Percentiles rank a stretch among this genome's conserved stretches.
Conservation (phyloP, 2,888 invertebrate genomes). For the Cephus rjabovi region DNA sequence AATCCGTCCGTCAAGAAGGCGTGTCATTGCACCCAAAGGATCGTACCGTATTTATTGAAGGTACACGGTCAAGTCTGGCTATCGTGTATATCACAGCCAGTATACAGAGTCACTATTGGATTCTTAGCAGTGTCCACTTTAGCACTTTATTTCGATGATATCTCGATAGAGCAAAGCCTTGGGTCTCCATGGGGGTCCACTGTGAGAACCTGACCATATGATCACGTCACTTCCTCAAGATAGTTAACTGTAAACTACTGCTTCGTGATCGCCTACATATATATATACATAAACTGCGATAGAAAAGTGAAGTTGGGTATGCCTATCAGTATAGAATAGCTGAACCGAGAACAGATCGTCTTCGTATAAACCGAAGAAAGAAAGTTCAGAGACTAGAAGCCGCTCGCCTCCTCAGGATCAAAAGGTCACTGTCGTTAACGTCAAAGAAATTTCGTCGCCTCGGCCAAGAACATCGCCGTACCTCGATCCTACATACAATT, state of each 20-base stretch:
- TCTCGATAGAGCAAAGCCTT: slow-evolving; percentile 12
- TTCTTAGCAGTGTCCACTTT: slow-evolving; percentile 16
- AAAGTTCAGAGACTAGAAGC: not conserved
- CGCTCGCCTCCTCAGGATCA: not conserved
- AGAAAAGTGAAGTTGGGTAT: not conserved
- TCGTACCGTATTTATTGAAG: slow-evolving; percentile 7
- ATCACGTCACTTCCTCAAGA: not conserved
- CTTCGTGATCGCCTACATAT: not conserved
- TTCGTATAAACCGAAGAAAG: not conserved
- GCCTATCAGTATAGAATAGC: not conserved
- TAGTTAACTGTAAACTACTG: slow-evolving; percentile 3
- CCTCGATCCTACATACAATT: not conserved
- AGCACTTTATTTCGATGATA: slow-evolving; percentile 26
- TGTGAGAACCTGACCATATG: slow-evolving; percentile 17
- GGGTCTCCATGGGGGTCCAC: slow-evolving; percentile 20
- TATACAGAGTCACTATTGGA: not conserved
- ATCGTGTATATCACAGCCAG: not conserved
- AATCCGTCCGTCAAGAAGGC: slow-evolving; percentile 20
- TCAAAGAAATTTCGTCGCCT: not conserved
- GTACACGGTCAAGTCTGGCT: not conserved
- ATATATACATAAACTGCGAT: not conserved
- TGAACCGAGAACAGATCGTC: not conserved
- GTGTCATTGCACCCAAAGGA: slow-evolving; percentile 19
- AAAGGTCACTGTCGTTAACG: slow-evolving; percentile 2
- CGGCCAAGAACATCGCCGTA: not conserved